Conservation (phyloP, 2,797 vertebrate species). For the Danio choprae region DNA sequence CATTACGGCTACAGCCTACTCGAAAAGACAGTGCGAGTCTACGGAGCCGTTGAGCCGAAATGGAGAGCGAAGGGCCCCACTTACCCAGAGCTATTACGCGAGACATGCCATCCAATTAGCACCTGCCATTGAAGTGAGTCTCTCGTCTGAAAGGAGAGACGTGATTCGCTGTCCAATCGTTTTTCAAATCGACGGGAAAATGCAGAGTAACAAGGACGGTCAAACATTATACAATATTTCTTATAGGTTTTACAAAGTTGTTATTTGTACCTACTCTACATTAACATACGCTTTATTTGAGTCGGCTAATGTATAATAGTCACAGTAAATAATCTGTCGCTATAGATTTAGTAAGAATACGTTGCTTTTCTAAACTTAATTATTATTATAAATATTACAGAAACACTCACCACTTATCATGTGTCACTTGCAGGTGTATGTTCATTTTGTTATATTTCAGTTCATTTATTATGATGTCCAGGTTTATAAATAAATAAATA, state of each 20-base stretch:
- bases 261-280: neutral
- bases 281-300: neutral
- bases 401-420: neutral
- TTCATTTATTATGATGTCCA: too few species aligned
- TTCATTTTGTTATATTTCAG: too few species aligned
- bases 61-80: conserved; percentile 66
- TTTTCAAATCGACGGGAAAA: conserved; percentile 36
- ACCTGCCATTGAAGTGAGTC: conserved; percentile 62
- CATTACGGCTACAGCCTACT: conserved; percentile 62
- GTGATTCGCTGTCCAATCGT: conserved; percentile 52
- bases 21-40: conserved; percentile 51
- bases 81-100: conserved; percentile 60
- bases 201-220: conserved; percentile 40
- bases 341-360: neutral
- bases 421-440: too few species aligned
- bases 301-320: too few species aligned
- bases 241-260: neutral
- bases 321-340: neutral
- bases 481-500: too few species aligned
- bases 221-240: conserved; percentile 17
- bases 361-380: neutral
- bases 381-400: neutral
- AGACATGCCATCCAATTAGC: conserved; percentile 68
- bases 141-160: conserved; percentile 66
- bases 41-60: conserved; percentile 70